Percentiles rank a stretch among this genome's conserved stretches.
These are phyloP conservation scores for Bombus terrestris DNA, from an alignment of 1,140 invertebrate species.

Conservation along the genomic window DNA sequence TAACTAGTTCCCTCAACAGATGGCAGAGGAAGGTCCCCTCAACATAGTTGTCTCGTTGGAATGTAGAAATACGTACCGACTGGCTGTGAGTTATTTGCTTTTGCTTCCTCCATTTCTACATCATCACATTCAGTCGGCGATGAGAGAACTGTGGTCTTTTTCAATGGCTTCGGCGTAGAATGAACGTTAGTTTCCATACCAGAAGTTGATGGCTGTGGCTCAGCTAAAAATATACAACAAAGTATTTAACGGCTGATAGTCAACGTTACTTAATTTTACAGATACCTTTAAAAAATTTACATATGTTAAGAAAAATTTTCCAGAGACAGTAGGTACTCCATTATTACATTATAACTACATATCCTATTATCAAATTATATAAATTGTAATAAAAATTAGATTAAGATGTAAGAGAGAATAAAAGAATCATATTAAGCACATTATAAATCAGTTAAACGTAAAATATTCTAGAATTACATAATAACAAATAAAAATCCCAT, in stretches of 20 bases:
- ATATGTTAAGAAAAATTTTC: not conserved
- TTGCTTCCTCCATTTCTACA: not conserved
- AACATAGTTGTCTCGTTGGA: not conserved
- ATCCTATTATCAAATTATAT: no score
- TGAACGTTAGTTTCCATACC: not conserved
- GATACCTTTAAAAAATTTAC: not conserved
- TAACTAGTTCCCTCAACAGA: constrained; percentile 25
- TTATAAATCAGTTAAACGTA: no score
- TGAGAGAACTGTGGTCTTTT: not conserved
- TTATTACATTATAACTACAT: not conserved
- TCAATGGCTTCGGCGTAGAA: not conserved
- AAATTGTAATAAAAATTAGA: no score
- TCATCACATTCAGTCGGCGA: not conserved
- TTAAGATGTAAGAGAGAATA: no score
- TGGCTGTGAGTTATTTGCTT: not conserved
- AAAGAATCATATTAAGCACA: no score
- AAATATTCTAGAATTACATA: no score
- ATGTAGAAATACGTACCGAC: constrained; percentile 25
- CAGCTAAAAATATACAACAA: constrained; percentile 1
- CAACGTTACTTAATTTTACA: not conserved
- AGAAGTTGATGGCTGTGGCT: constrained; percentile 44
- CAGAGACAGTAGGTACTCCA: not conserved
- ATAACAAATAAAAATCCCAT: no score
- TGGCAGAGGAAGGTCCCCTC: constrained; percentile 19
- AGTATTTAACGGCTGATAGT: not conserved